These are phyloP conservation scores for Anticlea derivata DNA, from an alignment of 2,888 invertebrate genomes.

Conservation along the genomic window DNA sequence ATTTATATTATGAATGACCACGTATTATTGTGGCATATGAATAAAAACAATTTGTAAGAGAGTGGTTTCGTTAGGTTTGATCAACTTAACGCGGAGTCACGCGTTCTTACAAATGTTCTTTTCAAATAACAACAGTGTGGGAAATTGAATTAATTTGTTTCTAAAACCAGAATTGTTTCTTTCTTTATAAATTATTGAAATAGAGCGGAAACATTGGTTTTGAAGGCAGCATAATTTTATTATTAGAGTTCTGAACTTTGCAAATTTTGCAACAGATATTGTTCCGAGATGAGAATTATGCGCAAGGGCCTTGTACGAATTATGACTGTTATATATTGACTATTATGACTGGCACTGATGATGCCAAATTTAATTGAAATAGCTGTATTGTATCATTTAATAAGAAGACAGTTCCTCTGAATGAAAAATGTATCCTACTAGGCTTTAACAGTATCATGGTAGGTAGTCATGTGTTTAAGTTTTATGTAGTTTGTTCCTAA, in stretches of 20 bases:
- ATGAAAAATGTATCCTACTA: no score
- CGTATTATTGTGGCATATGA: neutral
- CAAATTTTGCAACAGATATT: conserved; percentile 36
- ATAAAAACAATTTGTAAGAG: neutral
- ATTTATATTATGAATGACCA: neutral
- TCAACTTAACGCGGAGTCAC: conserved; percentile 25
- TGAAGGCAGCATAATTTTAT: conserved; percentile 51
- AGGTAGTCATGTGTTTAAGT: no score
- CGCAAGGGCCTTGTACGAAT: conserved; percentile 48
- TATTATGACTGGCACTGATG: conserved; percentile 13
- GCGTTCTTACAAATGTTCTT: conserved; percentile 27
- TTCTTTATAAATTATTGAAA: conserved; percentile 56
- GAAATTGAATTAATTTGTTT: conserved; percentile 50
- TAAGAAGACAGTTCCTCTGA: no score
- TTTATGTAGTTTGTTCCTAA: no score
- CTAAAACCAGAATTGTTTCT: conserved; percentile 26
- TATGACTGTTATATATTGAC: conserved; percentile 39
- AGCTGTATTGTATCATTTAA: no score
- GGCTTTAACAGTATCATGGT: no score
- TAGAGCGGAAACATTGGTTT: conserved; percentile 57
- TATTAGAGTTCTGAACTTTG: conserved; percentile 32
- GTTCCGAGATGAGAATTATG: conserved; percentile 22
- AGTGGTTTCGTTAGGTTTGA: conserved; percentile 5
- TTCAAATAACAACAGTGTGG: conserved; percentile 24
- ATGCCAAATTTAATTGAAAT: conserved; percentile 1